phyloP scores from a whole-genome alignment of 2,797 vertebrate genomes.

The Sebastes hubbsi region DNA sequence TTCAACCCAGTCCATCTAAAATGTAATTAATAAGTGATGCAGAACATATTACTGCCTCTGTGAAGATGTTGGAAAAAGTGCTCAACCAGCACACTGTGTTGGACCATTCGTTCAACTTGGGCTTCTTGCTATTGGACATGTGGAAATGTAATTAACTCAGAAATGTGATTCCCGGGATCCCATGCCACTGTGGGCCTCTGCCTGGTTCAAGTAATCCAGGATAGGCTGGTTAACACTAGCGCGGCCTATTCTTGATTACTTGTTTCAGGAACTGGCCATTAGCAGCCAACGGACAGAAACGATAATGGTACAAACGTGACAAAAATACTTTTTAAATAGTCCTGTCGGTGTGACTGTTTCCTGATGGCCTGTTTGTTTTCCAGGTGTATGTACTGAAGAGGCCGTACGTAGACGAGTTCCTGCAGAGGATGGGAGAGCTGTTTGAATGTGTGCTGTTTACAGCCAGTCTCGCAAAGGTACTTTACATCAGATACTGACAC shows the following conservation, averaged over 20 bases:
- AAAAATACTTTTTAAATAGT: background rate
- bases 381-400: slow-evolving; percentile 94
- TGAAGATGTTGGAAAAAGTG: background rate
- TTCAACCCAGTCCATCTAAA: slow-evolving; percentile 11
- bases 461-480: slow-evolving; percentile 92
- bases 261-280: slow-evolving; percentile 91
- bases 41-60: background rate
- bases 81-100: background rate
- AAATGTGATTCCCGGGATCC: slow-evolving; percentile 56
- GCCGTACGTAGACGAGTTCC: slow-evolving; percentile 92
- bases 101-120: background rate
- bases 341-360: background rate
- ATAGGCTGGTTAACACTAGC: slow-evolving; percentile 93
- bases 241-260: slow-evolving; percentile 98
- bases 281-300: slow-evolving; percentile 49
- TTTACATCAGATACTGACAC: slow-evolving; percentile 3
- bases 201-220: slow-evolving; percentile 99
- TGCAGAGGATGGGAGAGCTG: slow-evolving; percentile 90
- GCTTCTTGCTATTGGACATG: slow-evolving; percentile 7
- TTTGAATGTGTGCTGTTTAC: slow-evolving; percentile 94
- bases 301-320: background rate
- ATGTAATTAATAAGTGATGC: slow-evolving; percentile 16
- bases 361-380: slow-evolving; percentile 13
- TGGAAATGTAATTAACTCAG: slow-evolving; percentile 52
- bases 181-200: slow-evolving; percentile 73